Base-by-base conservation (phyloP, 2,113 vertebrate species). In the Cromileptes altivelis region DNA sequence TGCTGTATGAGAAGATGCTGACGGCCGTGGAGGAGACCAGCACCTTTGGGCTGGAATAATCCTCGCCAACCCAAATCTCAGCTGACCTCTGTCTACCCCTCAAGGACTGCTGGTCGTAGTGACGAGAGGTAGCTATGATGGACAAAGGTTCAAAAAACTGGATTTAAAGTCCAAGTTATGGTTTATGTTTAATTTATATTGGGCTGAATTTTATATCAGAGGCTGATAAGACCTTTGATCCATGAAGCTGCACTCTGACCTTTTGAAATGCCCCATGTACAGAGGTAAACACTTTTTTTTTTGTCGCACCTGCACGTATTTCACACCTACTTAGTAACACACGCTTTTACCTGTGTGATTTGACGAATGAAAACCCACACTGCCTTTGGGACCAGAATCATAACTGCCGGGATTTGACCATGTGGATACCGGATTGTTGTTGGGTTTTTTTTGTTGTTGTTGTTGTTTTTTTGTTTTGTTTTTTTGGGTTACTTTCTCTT, bases 21-120 rank as follows among this genome's bases (percentile, higher is more conserved):
- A 99, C 97, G 11, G 97, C 97, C 2, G 97, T 99, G 55, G 97
- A 99, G 93, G 97, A 99, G 92, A 99, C 97, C 45, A 98, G 97
- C 93, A 99, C 97, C 65, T 99, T 99, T 78, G 97, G 97, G 78
- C 96, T 99, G 68, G 97, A 99, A 84, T 98, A 93, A 33, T 30
- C 25, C 17, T 19, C 14, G 2, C 21, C 45, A 27, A 10, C 10
- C 0, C 13, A 14, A 2, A 21, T 9, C 40, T 42, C n/a, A 30
- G 27, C 37, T 55, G 1, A 8, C 18, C 30, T 10, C 8, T 6
- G 6, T 14, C 21, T 27, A 6, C 1, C 15, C 15, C 11, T 37
- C 12, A 18, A 71, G 27, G 18, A 33, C 42, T 18, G 33, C 47
- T 64, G 67, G 3, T 60, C 23, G 63, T 8, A 4, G 21, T 21